Percentiles rank a stretch among this genome's conserved stretches.
Conservation (phyloP, 2,113 vertebrate genomes). For the Psittacula cyanocephala region DNA sequence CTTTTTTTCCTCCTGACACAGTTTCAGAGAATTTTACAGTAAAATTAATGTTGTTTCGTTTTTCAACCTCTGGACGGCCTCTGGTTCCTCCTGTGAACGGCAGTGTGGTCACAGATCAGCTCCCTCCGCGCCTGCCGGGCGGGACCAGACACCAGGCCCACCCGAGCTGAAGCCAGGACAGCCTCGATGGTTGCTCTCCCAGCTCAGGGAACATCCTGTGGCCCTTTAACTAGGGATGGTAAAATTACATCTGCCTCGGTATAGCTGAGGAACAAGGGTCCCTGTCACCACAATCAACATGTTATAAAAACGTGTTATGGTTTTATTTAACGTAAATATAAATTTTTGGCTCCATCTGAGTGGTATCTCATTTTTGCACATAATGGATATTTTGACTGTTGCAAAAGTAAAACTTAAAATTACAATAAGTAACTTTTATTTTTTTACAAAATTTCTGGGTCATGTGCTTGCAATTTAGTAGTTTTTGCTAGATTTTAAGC, state of each 20-base stretch:
- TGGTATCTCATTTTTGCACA: neutral
- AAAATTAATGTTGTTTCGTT: neutral
- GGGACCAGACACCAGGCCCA: neutral
- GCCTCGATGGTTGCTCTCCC: neutral
- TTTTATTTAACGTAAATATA: neutral
- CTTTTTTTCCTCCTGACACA: neutral
- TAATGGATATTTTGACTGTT: neutral
- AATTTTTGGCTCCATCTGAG: neutral
- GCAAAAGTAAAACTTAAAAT: neutral
- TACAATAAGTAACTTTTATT: neutral
- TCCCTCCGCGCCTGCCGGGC: too few relatives aligned
- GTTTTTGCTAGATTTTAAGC: neutral
- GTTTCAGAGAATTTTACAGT: neutral
- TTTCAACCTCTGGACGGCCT: neutral
- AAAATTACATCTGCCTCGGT: neutral
- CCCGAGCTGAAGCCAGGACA: neutral
- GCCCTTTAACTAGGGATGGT: neutral
- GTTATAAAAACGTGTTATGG: neutral
- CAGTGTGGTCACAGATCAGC: neutral
- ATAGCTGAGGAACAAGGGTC: neutral
- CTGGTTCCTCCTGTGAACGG: neutral
- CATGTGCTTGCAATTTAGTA: neutral
- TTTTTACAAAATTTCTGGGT: neutral
- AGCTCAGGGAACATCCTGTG: neutral
- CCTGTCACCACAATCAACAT: neutral